Conservation (phyloP, 2,888 invertebrate genomes). For the Acleris literana region DNA sequence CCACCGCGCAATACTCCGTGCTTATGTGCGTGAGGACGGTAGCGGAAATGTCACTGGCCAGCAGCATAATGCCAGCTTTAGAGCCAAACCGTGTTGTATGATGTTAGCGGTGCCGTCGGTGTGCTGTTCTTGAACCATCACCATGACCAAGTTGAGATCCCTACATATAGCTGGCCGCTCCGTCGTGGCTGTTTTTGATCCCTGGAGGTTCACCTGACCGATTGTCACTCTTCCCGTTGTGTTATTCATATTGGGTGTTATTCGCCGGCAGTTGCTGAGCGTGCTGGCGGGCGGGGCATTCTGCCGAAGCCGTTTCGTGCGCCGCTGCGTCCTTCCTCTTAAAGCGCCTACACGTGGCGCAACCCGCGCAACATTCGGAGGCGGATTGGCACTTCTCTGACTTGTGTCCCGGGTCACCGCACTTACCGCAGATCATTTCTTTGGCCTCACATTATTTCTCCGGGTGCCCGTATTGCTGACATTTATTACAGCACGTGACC, state of each 20-base stretch:
- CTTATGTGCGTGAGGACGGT: constrained; percentile 38
- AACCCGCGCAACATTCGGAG: constrained; percentile 28
- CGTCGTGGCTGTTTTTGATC: constrained; percentile 37
- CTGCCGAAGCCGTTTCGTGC: constrained; percentile 16
- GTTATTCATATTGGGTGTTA: constrained; percentile 33
- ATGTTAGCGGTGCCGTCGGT: not conserved
- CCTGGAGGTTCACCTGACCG: constrained; percentile 44
- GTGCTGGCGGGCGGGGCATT: constrained; percentile 40
- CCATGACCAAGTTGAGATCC: constrained; percentile 37
- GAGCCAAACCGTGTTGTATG: constrained; percentile 20
- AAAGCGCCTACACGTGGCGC: constrained; percentile 33
- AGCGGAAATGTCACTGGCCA: constrained; percentile 5
- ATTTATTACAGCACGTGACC: constrained; percentile 33
- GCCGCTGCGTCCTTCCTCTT: not conserved
- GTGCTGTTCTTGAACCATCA: constrained; percentile 46
- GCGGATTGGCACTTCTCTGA: not conserved
- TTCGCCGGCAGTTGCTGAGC: constrained; percentile 35
- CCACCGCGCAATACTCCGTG: constrained; percentile 38
- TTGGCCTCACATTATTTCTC: constrained; percentile 27
- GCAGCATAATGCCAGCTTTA: constrained; percentile 39
- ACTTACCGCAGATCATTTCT: constrained; percentile 21
- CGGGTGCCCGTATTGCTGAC: constrained; percentile 38
- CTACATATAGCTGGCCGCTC: constrained; percentile 40
- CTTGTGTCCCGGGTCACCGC: constrained; percentile 35
- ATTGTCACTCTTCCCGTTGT: not conserved